Base-by-base conservation (phyloP, 2,888 invertebrate genomes). In the Drosophila mercatorum region DNA sequence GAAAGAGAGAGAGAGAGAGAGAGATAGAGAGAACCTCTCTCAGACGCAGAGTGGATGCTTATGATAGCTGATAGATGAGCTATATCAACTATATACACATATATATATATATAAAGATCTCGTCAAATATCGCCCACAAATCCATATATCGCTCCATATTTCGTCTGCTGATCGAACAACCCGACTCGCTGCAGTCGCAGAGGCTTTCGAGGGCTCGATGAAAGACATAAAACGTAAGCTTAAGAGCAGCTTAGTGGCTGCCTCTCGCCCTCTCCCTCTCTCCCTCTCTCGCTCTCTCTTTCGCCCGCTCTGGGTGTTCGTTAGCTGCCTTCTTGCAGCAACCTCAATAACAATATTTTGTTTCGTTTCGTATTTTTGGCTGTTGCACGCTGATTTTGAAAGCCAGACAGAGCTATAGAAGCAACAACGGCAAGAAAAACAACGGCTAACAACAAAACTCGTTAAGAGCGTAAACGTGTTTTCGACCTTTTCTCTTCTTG, bases 401-500 rank as follows among this genome's bases (percentile, higher is more conserved):
- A 72, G 66, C 52, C 78, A 68, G 66, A 60, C 66, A 66, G 34
- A 66, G 34, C 28, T 61, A 62, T 17, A 51, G 34, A 41, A 68
- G 38, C 26, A 41, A 55, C 58, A 53, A 51, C 12, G 46, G 58
- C 38, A 57, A 65, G 49, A 57, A 65, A 40, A 31, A n/a, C 28
- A 28, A 4, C 31, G 47, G 17, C 51, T 34, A 62, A 58, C 60
- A 22, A 72, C 53, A 62, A 72, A 87, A 84, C 84, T 84, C 80
- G 84, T 84, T 87, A 83, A 74, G 85, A 72, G 75, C 72, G 72
- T 66, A 87, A 88, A 87, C 87, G 76, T 83, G 87, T 87, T 87
- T 78, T 72, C 60, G 79, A 57, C 71, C 83, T 81, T 78, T 73
- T 75, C 66, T 61, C 73, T 68, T 59, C 55, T 31, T 61, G 40